A percentile compares a stretch with the other conserved stretches of the same genome.
Conservation (phyloP, 2,113 vertebrate genomes). For the Columba livia region DNA sequence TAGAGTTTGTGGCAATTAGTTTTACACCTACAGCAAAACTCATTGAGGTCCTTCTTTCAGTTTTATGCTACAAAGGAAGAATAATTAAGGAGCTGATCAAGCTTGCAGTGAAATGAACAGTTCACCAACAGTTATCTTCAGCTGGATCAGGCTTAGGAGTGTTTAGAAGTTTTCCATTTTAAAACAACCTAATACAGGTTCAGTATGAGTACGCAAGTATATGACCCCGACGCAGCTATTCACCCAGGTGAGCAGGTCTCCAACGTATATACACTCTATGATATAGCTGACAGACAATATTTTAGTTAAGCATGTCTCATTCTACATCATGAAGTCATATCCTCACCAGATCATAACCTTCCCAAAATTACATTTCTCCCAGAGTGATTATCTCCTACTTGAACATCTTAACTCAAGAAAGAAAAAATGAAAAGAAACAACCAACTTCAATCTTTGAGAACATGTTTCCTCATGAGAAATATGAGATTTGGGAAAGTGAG, state of each 20-base stretch:
- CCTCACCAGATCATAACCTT: not conserved
- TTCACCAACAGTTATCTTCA: not conserved
- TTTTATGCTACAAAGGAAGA: not conserved
- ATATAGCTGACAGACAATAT: not conserved
- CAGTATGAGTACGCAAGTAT: not conserved
- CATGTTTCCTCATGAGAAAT: not conserved
- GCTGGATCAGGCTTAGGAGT: not conserved
- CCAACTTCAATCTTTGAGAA: not conserved
- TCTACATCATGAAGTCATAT: not conserved
- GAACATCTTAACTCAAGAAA: not conserved
- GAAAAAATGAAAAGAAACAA: not conserved
- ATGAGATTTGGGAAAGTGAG: not conserved
- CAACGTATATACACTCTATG: not conserved
- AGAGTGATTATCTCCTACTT: not conserved
- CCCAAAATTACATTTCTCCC: not conserved
- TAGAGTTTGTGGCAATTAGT: constrained; percentile 16
- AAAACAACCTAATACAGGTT: not conserved
- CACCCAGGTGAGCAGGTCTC: not conserved
- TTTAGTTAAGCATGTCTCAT: not conserved
- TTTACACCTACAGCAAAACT: constrained; percentile 42
- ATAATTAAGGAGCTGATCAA: not conserved
- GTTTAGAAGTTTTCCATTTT: not conserved
- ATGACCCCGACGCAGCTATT: not conserved
- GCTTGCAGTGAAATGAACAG: not conserved
- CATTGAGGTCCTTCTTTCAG: not conserved